Evolutionary conservation across 2,888 invertebrate species (phyloP), one percentile per base, ranked within the genome.

Genomic region (Nineta flava): DNA sequence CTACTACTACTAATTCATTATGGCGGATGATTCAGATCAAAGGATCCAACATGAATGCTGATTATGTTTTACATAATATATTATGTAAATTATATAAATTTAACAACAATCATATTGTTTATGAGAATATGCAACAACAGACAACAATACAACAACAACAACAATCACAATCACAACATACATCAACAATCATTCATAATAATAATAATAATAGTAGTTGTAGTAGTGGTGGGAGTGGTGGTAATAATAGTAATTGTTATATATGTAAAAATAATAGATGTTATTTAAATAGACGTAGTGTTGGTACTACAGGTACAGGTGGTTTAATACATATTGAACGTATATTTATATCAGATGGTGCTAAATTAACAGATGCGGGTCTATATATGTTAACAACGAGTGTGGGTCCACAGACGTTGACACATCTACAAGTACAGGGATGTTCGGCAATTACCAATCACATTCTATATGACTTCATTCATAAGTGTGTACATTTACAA

Each of bases 401-500:
- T 44, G 26, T 26, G 3, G 91, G n/a, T n/a, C n/a, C 90, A 66
- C 83, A 88, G 1, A 85, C 87, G 62, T 68, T 92, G 51, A 81
- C 86, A 5, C 85, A 86, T 60, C 68, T 92, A 49, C 87, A 88
- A 53, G 71, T 90, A 48, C 84, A 84, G 53, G 81, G 80, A 2
- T 84, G 87, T 55, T 72, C 74, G 47, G 77, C 77, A 52, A 74
- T 91, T 57, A 82, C 86, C 47, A 87, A 88, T 57, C 74, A 80
- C 44, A 81, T 87, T 0, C 65, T 92, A 48, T 81, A 81, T 49
- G 88, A 91, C 56, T 74, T 90, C 9, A 76, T 84, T 49, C 81
- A 86, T 3, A 79, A 83, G 60, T 85, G 90, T 63, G 75, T 78
- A 54, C 86, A 86, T 64, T 68, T 92, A 51, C 83, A 87, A 66